These are phyloP conservation scores for Entomyzon cyanotis DNA, from an alignment of 2,113 vertebrate genomes.

Conservation along the genomic window DNA sequence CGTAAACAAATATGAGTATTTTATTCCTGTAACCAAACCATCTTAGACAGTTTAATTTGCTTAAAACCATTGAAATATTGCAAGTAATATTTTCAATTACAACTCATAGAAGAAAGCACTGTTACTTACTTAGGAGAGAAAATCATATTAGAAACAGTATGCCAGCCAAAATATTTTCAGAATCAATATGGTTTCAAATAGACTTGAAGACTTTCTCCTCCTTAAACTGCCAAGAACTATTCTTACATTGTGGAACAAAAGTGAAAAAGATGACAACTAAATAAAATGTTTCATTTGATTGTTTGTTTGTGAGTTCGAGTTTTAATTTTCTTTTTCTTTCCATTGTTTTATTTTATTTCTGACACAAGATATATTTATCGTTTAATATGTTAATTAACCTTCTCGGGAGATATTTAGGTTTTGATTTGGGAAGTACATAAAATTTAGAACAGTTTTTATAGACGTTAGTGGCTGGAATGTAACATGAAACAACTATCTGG, in stretches of 20 bases:
- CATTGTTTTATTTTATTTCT: background rate
- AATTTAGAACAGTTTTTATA: background rate
- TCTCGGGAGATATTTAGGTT: background rate
- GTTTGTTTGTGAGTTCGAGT: background rate
- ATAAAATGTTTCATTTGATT: background rate
- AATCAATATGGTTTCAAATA: background rate
- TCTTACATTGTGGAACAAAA: background rate
- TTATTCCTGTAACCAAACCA: background rate
- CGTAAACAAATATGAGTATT: background rate
- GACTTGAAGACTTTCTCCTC: background rate
- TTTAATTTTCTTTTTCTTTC: background rate
- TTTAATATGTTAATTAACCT: background rate
- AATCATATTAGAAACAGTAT: background rate
- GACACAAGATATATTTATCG: background rate
- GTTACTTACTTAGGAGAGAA: background rate
- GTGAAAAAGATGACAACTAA: background rate
- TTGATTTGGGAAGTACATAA: background rate
- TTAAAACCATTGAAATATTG: background rate
- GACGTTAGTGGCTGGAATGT: background rate
- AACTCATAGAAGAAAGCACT: background rate
- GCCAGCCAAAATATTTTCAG: background rate
- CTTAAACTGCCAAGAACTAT: background rate
- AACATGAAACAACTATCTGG: background rate
- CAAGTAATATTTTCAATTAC: background rate
- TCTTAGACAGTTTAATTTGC: background rate